Percentiles rank a stretch among this genome's conserved stretches.
Evolutionary conservation across 2,888 invertebrate genomes (phyloP).

Genomic region (Dicyrtomina minuta): DNA sequence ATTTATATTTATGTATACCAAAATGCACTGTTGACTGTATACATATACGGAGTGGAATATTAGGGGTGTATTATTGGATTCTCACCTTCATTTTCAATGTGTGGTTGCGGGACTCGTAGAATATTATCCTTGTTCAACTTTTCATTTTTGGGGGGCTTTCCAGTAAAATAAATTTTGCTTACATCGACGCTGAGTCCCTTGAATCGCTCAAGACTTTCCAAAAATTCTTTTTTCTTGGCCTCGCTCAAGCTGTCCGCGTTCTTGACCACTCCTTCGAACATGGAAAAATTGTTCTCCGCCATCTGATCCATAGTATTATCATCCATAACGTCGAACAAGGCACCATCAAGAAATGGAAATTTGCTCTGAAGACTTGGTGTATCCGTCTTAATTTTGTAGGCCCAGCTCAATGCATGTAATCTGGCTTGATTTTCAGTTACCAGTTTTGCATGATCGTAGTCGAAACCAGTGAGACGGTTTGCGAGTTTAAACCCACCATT

Average conservation of each 20-base stretch:
- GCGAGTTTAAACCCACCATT: background rate
- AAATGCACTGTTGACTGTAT: too few relatives aligned
- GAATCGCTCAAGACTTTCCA: background rate
- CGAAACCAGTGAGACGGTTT: slow-evolving; percentile 26
- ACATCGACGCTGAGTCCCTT: background rate
- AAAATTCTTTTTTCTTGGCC: background rate
- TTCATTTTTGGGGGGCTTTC: background rate
- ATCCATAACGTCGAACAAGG: background rate
- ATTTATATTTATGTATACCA: too few relatives aligned
- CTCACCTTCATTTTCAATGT: background rate
- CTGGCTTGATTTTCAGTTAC: slow-evolving; percentile 18
- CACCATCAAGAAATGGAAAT: slow-evolving; percentile 1
- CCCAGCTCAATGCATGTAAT: slow-evolving; percentile 26
- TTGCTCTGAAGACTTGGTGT: background rate
- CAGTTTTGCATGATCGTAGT: slow-evolving; percentile 15
- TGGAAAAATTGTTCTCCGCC: background rate
- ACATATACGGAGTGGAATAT: too few relatives aligned
- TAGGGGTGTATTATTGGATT: too few relatives aligned
- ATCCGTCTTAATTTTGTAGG: slow-evolving; percentile 13
- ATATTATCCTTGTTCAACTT: slow-evolving; percentile 5
- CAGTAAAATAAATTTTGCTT: background rate
- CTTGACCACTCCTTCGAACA: background rate
- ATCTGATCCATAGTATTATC: background rate
- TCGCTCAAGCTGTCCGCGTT: background rate
- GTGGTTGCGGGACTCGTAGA: background rate